Evolutionary conservation across 2,113 vertebrate species (phyloP).

Genomic region (Melanerpes formicivorus): DNA sequence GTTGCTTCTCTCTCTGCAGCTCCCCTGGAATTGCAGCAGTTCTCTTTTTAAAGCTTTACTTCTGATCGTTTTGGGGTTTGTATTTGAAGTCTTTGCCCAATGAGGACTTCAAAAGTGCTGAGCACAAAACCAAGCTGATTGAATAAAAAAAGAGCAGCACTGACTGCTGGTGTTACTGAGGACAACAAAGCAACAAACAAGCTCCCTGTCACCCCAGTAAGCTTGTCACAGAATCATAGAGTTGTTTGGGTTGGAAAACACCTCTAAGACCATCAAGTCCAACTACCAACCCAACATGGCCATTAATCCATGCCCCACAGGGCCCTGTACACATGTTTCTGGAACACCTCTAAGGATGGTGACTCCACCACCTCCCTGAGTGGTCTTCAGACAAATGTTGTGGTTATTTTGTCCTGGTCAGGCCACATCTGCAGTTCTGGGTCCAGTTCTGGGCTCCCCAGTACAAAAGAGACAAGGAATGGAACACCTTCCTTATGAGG

Average conservation of each 20-base stretch:
- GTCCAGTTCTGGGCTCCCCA: too few species aligned
- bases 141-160: fast-evolving
- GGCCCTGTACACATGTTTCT: too few species aligned
- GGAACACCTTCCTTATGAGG: too few species aligned
- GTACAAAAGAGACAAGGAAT: too few species aligned
- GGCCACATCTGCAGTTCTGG: too few species aligned
- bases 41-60: background rate
- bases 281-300: too few species aligned
- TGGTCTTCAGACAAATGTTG: background rate
- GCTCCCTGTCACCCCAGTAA: fast-evolving
- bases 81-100: background rate
- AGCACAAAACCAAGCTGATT: background rate
- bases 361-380: too few species aligned
- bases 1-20: background rate
- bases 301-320: too few species aligned
- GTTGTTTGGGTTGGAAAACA: too few species aligned
- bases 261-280: too few species aligned
- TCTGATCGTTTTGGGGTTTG: background rate
- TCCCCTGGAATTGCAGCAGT: background rate
- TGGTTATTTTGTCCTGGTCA: background rate
- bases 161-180: background rate
- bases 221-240: too few species aligned
- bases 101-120: background rate
- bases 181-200: background rate
- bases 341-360: too few species aligned